phyloP scores from a whole-genome alignment of 1,140 invertebrate genomes.

The Lasaia peninsularis region DNA sequence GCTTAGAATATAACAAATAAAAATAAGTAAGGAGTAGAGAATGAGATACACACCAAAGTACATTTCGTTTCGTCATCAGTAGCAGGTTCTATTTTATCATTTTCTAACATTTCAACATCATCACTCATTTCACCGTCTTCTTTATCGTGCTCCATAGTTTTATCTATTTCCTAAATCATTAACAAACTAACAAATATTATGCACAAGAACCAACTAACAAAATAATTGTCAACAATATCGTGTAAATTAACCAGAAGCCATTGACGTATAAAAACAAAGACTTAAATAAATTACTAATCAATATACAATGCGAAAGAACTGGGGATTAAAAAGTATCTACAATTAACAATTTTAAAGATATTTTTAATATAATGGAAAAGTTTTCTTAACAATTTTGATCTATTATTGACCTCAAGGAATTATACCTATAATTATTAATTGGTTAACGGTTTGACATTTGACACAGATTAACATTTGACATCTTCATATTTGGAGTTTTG shows the following conservation, averaged over 20 bases:
- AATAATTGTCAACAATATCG: background rate
- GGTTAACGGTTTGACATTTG: no score
- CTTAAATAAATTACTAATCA: no score
- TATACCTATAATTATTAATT: no score
- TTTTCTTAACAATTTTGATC: no score
- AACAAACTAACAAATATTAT: background rate
- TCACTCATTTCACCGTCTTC: constrained; percentile 79
- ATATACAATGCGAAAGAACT: no score
- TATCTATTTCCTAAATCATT: background rate
- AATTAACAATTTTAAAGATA: no score
- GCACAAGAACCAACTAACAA: background rate
- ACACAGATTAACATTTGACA: no score
- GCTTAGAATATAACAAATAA: constrained; percentile 1
- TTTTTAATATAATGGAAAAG: no score
- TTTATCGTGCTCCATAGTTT: constrained; percentile 64
- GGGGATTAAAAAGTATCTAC: no score
- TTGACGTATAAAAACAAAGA: no score
- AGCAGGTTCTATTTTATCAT: constrained; percentile 36
- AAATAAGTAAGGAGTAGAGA: constrained; percentile 7
- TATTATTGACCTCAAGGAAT: no score
- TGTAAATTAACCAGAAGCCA: background rate
- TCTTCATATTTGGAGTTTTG: no score
- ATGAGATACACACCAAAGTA: constrained; percentile 40
- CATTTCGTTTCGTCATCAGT: constrained; percentile 30
- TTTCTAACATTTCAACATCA: constrained; percentile 57